phyloP scores from a whole-genome alignment of 2,797 vertebrate species.

The Muscicapa comitata region DNA sequence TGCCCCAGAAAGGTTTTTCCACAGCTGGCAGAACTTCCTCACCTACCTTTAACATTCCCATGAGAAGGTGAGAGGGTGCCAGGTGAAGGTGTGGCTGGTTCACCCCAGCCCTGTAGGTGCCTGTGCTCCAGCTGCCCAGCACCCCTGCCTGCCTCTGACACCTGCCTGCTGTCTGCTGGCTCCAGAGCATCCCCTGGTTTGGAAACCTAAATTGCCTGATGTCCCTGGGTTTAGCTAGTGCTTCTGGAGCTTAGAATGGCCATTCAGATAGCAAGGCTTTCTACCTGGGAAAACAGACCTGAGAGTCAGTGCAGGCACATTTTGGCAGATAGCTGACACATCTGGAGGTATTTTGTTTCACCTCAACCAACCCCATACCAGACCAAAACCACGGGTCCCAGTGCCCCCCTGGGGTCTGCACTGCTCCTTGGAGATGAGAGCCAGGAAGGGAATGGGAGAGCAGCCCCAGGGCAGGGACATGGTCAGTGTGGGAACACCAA shows the following conservation, averaged over 20 bases:
- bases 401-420: neutral
- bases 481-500: neutral
- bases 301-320: neutral
- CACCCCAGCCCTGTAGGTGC: neutral
- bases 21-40: neutral
- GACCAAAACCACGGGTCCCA: neutral
- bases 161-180: neutral
- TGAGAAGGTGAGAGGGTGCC: neutral
- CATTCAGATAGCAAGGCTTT: neutral
- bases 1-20: neutral
- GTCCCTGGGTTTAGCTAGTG: neutral
- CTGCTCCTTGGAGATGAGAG: neutral
- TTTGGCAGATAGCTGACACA: neutral
- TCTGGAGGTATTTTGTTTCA: neutral
- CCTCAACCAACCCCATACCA: neutral
- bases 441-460: neutral
- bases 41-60: neutral
- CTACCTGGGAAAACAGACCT: neutral
- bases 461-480: rapidly evolving
- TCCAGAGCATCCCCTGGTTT: neutral
- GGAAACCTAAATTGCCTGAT: neutral
- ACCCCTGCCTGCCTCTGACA: neutral
- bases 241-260: neutral
- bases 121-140: neutral
- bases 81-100: neutral